These are phyloP conservation scores for Amblyjoppa fuscipennis DNA, from an alignment of 2,888 invertebrate genomes.

Conservation along the genomic window DNA sequence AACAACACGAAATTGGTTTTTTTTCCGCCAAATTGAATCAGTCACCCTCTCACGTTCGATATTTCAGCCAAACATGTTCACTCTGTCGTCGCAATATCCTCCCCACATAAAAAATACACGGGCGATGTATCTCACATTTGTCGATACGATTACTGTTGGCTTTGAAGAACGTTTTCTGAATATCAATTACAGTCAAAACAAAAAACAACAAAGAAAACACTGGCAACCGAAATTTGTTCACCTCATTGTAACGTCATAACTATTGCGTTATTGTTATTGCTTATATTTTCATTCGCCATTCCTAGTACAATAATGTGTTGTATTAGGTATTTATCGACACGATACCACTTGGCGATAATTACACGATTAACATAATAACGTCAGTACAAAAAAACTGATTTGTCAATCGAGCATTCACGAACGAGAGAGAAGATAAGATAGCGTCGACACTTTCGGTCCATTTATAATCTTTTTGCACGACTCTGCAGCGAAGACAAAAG, in stretches of 20 bases:
- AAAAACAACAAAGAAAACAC: background rate
- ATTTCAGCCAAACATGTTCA: background rate
- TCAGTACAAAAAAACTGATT: constrained; percentile 46
- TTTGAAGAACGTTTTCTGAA: background rate
- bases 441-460: constrained; percentile 28
- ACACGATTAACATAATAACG: constrained; percentile 25
- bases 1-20: background rate
- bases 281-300: background rate
- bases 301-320: background rate
- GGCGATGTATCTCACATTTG: background rate
- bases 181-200: background rate
- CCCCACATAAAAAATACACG: background rate
- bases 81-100: background rate
- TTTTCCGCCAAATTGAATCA: background rate
- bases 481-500: background rate
- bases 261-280: background rate
- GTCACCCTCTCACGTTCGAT: background rate
- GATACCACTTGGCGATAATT: background rate
- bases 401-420: constrained; percentile 20
- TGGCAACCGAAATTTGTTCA: background rate
- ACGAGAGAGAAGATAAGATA: constrained; percentile 1
- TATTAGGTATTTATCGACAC: background rate
- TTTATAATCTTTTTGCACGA: constrained; percentile 5
- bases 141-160: too few species aligned
- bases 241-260: background rate